A percentile compares a stretch with the other conserved stretches of the same genome.
phyloP scores from a whole-genome alignment of 2,888 invertebrate genomes.

The Ypsolopha scabrella region DNA sequence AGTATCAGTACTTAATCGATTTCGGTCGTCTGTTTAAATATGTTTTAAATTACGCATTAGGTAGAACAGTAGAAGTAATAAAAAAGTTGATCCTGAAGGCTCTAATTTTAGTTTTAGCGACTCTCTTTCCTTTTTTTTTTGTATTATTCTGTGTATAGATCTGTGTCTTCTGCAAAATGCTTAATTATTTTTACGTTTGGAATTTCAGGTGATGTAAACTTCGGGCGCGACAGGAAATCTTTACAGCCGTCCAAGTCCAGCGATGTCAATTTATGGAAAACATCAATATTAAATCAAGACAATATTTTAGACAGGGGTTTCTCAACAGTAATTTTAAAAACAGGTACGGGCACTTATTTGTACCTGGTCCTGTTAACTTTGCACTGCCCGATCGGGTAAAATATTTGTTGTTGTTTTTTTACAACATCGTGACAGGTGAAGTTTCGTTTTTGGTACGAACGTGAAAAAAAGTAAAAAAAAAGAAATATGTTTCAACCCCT shows the following conservation, averaged over 20 bases:
- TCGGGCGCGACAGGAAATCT: conserved; percentile 13
- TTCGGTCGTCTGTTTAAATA: too few species aligned
- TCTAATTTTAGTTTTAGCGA: neutral
- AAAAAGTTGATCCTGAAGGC: too few species aligned
- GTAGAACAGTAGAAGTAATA: too few species aligned
- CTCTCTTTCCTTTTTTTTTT: neutral
- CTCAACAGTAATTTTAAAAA: neutral
- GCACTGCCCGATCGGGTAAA: too few species aligned
- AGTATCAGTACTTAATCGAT: too few species aligned
- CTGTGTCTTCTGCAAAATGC: neutral
- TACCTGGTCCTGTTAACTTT: too few species aligned
- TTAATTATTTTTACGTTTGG: neutral
- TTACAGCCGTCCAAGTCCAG: conserved; percentile 52
- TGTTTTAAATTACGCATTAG: too few species aligned
- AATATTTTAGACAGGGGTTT: conserved; percentile 3
- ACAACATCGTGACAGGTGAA: too few species aligned
- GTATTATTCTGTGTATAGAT: neutral
- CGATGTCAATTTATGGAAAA: conserved; percentile 25
- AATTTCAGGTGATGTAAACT: conserved; percentile 56
- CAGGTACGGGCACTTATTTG: too few species aligned
- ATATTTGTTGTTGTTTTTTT: too few species aligned
- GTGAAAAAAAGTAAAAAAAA: too few species aligned
- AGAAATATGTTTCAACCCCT: neutral
- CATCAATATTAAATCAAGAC: conserved; percentile 6
- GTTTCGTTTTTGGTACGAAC: too few species aligned